phyloP scores from a whole-genome alignment of 2,888 invertebrate species.

The Sesia bembeciformis region DNA sequence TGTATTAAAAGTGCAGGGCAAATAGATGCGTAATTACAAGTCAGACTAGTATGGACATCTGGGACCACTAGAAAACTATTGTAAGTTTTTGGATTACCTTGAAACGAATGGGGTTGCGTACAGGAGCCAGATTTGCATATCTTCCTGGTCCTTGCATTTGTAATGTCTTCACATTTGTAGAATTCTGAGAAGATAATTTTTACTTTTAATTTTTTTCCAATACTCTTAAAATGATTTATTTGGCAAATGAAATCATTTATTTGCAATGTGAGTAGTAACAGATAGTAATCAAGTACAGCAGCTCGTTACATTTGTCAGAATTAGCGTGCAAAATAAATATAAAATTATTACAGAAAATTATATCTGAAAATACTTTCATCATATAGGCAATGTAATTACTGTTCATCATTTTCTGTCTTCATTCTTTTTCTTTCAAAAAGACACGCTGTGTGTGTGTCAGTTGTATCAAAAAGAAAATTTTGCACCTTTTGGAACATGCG shows the following conservation, averaged over 20 bases:
- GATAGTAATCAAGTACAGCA: too few relatives aligned
- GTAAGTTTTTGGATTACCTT: slow-evolving; percentile 30
- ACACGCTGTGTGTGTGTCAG: too few relatives aligned
- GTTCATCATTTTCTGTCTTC: too few relatives aligned
- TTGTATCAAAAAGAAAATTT: too few relatives aligned
- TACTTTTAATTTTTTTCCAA: not conserved
- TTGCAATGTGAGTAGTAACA: too few relatives aligned
- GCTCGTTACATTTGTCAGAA: too few relatives aligned
- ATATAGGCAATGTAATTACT: not conserved
- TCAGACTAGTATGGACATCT: not conserved
- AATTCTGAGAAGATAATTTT: slow-evolving; percentile 33
- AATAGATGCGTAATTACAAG: not conserved
- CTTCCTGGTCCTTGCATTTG: slow-evolving; percentile 40
- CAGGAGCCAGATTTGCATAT: slow-evolving; percentile 33
- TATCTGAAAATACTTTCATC: not conserved
- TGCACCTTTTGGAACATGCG: too few relatives aligned
- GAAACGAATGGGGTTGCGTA: slow-evolving; percentile 29
- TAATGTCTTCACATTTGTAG: slow-evolving; percentile 41
- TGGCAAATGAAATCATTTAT: not conserved
- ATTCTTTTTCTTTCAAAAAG: too few relatives aligned
- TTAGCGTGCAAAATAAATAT: too few relatives aligned
- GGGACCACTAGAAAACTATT: not conserved
- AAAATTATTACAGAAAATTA: not conserved
- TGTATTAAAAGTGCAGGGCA: not conserved
- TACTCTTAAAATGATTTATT: not conserved